phyloP scores from a whole-genome alignment of 2,797 vertebrate genomes.

The Lophius americanus region DNA sequence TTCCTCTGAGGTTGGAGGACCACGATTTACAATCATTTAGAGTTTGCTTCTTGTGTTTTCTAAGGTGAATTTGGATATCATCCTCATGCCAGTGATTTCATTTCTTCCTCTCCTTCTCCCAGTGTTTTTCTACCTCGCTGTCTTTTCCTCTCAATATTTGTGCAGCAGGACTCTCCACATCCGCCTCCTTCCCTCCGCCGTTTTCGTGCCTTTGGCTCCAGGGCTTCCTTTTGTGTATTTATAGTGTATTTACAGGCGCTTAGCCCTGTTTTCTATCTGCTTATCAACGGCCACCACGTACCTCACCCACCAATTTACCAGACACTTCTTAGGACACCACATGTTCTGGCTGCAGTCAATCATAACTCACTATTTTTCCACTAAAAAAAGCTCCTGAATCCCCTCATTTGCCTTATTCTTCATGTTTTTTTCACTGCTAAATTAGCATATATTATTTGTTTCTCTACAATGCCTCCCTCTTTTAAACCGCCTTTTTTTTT shows the following conservation, averaged over 20 bases:
- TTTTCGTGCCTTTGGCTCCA: constrained; percentile 37
- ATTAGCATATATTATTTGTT: constrained; percentile 28
- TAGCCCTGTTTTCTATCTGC: constrained; percentile 69
- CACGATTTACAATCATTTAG: constrained; percentile 36
- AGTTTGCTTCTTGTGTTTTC: constrained; percentile 12
- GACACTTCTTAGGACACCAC: constrained; percentile 66
- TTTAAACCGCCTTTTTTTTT: constrained; percentile 33
- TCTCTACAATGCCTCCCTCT: constrained; percentile 9
- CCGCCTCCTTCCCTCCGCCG: constrained; percentile 9
- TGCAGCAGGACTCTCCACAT: constrained; percentile 6
- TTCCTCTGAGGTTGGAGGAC: constrained; percentile 29
- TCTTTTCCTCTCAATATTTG: constrained; percentile 19
- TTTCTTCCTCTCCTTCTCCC: neutral
- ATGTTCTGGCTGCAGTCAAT: constrained; percentile 56
- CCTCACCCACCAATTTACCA: constrained; percentile 79
- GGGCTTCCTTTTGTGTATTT: constrained; percentile 71
- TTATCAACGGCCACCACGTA: constrained; percentile 73
- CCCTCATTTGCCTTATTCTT: constrained; percentile 34
- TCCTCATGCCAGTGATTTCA: constrained; percentile 3
- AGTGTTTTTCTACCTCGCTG: neutral
- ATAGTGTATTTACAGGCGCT: constrained; percentile 69
- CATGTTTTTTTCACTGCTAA: constrained; percentile 26
- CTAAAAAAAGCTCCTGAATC: constrained; percentile 14
- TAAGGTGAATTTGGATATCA: constrained; percentile 7
- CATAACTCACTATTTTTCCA: constrained; percentile 17